These are phyloP conservation scores for Rhingia rostrata DNA, from an alignment of 2,888 invertebrate genomes.

Conservation along the genomic window DNA sequence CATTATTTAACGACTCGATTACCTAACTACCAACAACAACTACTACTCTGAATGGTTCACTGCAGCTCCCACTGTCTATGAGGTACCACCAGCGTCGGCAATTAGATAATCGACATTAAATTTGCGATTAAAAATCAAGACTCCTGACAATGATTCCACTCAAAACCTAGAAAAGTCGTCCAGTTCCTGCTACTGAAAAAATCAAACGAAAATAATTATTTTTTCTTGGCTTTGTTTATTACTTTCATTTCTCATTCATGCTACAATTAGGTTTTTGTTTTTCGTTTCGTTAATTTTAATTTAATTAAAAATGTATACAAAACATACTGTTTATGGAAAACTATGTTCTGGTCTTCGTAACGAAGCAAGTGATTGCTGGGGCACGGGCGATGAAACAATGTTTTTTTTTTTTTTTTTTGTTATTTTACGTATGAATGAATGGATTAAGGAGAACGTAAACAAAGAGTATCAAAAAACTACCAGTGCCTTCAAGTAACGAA, in stretches of 20 bases:
- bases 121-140: too few species aligned
- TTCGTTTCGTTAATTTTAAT: constrained; percentile 12
- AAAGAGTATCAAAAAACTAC: constrained; percentile 67
- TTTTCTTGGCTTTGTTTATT: constrained; percentile 59
- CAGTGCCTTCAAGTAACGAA: constrained; percentile 75
- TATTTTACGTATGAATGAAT: constrained; percentile 44
- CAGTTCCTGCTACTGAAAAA: not conserved
- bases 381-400: constrained; percentile 44
- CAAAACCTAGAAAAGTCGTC: too few species aligned
- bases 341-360: constrained; percentile 22
- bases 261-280: constrained; percentile 39
- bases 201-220: not conserved
- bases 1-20: too few species aligned
- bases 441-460: constrained; percentile 49
- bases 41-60: too few species aligned
- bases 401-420: constrained; percentile 20
- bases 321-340: constrained; percentile 42
- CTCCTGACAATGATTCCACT: too few species aligned
- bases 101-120: too few species aligned
- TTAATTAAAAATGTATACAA: constrained; percentile 47
- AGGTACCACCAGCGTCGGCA: too few species aligned
- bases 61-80: too few species aligned
- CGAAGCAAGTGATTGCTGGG: constrained; percentile 9
- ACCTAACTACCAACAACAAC: too few species aligned
- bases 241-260: constrained; percentile 44